These are phyloP conservation scores for Sula dactylatra DNA, from an alignment of 2,113 vertebrate genomes.

Conservation along the genomic window DNA sequence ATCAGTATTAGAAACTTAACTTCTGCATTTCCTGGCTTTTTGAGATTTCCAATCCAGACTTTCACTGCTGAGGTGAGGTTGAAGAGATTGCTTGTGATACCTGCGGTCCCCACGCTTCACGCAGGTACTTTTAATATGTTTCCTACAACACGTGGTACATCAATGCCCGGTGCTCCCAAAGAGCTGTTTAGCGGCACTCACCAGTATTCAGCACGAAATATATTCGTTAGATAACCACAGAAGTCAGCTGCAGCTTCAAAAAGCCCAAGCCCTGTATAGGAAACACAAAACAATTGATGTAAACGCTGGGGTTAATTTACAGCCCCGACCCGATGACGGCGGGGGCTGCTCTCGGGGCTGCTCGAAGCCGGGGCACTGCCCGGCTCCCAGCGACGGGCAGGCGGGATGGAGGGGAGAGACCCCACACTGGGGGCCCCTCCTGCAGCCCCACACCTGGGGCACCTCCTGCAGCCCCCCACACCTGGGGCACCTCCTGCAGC, in stretches of 20 bases:
- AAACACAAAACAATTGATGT: not conserved
- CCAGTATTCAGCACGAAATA: accelerated
- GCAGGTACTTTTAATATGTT: not conserved
- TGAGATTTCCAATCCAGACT: not conserved
- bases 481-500: no score
- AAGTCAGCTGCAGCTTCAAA: not conserved
- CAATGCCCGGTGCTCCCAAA: accelerated
- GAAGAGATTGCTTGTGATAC: not conserved
- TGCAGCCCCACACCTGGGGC: no score
- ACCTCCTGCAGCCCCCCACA: no score
- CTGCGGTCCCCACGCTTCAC: not conserved
- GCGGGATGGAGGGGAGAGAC: accelerated
- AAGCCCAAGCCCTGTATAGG: not conserved
- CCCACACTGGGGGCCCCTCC: no score
- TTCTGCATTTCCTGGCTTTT: not conserved
- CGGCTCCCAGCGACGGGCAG: accelerated
- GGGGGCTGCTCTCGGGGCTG: not conserved
- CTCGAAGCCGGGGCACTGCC: not conserved
- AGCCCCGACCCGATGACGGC: not conserved
- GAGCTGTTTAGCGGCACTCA: no score
- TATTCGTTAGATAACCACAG: not conserved
- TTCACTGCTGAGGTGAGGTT: not conserved
- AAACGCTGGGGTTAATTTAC: not conserved
- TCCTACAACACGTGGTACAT: accelerated
- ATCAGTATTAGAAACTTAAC: not conserved